Conservation (phyloP, 1,140 invertebrate species). For the Vollenhovia emeryi region DNA sequence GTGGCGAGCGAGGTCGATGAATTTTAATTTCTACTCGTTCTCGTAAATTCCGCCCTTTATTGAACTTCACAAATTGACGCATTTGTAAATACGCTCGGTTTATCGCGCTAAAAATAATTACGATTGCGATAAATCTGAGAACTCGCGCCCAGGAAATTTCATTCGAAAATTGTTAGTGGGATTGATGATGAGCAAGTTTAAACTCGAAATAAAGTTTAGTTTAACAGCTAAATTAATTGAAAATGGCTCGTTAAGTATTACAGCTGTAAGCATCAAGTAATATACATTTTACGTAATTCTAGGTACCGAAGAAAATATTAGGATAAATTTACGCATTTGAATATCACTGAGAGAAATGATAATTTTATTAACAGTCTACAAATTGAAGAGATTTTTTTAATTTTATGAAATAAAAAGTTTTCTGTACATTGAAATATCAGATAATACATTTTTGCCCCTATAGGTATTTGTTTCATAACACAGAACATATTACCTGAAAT, state of each 20-base stretch:
- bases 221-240: not conserved
- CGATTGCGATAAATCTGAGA: slow-evolving; percentile 52
- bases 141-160: slow-evolving; percentile 25
- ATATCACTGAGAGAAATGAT: not conserved
- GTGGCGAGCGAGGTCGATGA: slow-evolving; percentile 11
- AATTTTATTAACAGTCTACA: not conserved
- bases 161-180: slow-evolving; percentile 9
- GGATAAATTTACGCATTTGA: not conserved
- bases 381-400: not conserved
- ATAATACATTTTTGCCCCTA: not conserved
- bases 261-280: not conserved
- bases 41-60: slow-evolving; percentile 47
- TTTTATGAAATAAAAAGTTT: not conserved
- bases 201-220: slow-evolving; percentile 14
- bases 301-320: not conserved
- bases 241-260: not conserved
- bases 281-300: not conserved
- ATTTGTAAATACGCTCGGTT: slow-evolving; percentile 55
- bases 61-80: slow-evolving; percentile 57
- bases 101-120: slow-evolving; percentile 59
- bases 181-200: slow-evolving; percentile 29
- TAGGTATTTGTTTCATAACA: not conserved
- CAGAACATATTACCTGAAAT: not conserved
- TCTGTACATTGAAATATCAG: not conserved
- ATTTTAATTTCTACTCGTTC: slow-evolving; percentile 50